Percentiles rank a stretch among this genome's conserved stretches.
These are phyloP conservation scores for Escarpia spicata DNA, from an alignment of 2,888 invertebrate species.

Conservation along the genomic window DNA sequence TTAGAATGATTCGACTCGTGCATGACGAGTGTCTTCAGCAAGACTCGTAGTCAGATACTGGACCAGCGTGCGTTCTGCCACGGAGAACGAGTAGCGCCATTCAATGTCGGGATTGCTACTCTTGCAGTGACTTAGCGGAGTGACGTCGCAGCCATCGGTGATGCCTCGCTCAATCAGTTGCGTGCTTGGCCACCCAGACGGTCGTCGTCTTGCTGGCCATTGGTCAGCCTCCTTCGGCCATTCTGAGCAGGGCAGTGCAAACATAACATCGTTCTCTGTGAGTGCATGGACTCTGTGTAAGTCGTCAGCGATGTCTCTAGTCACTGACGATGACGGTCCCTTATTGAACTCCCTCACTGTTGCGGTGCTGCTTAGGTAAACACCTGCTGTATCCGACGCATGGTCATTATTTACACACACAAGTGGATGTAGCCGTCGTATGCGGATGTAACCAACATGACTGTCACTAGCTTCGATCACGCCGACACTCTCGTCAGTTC, in stretches of 20 bases:
- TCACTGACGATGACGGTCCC: background rate
- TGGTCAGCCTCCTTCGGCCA: slow-evolving; percentile 47
- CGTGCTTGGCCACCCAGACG: slow-evolving; percentile 22
- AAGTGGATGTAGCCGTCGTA: background rate
- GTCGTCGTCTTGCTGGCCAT: slow-evolving; percentile 38
- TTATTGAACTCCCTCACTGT: background rate
- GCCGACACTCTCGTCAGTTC: background rate
- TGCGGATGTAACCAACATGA: background rate
- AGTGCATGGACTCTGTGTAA: background rate
- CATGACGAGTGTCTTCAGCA: slow-evolving; percentile 43
- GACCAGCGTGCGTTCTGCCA: slow-evolving; percentile 45
- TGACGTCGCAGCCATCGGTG: slow-evolving; percentile 33
- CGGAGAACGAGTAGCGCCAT: slow-evolving; percentile 48
- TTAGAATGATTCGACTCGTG: slow-evolving; percentile 39
- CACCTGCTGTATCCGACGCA: too few species aligned
- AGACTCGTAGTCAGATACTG: slow-evolving; percentile 44
- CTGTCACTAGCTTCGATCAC: background rate
- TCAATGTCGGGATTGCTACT: slow-evolving; percentile 45
- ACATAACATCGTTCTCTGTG: background rate
- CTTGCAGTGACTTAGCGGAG: slow-evolving; percentile 42
- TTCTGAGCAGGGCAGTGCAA: slow-evolving; percentile 38
- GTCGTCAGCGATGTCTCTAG: background rate
- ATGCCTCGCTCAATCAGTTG: background rate
- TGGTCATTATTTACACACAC: too few species aligned
- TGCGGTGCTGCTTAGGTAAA: background rate